Base-by-base conservation (phyloP, 2,113 vertebrate species). In the Patagioenas fasciata region DNA sequence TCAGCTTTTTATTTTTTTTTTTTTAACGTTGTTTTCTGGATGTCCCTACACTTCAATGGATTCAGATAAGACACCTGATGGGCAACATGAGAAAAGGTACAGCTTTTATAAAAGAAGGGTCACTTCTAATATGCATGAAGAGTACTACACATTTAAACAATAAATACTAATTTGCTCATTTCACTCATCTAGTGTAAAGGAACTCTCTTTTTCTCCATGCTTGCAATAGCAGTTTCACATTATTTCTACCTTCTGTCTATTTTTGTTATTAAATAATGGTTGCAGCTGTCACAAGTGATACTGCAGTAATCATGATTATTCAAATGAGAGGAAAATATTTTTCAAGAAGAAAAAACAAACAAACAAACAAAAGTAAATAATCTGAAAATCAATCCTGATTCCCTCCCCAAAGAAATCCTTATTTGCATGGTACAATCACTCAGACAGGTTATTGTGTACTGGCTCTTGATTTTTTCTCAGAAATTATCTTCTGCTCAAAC, bases 181-280 rank as follows among this genome's bases (percentile, higher is more conserved):
- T 86, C 31, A 42, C 11, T 80, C 6, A 20, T 32, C 23, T 29
- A 29, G 8, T 34, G 7, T 42, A 61, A 71, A 90, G 47, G 48
- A 71, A 34, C 9, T 74, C 20, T 66, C 17, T 36, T 53, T 84
- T 65, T 54, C 79, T 82, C 91, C 73, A 34, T 75, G 60, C 12
- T 74, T 82, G 15, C 31, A 70, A 34, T 11, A 64, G 29, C 21
- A 6, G 0, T 74, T 86, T 74, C 72, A 91, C 70, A 44, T 81
- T 88, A 74, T 73, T 86, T 79, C 60, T 80, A 83, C 47, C 34
- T 86, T 91, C 29, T 83, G 21, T 32, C 70, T 90, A 29, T 91
- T 95, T 95, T 78, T 87, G 31, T 81, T 95, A 38, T 91, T 79
- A 94, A 66, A 44, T 42, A 61, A 50, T 40, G 9, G 28, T 67